These are phyloP conservation scores for Holotrichia oblita DNA, from an alignment of 1,140 invertebrate species.

Conservation along the genomic window DNA sequence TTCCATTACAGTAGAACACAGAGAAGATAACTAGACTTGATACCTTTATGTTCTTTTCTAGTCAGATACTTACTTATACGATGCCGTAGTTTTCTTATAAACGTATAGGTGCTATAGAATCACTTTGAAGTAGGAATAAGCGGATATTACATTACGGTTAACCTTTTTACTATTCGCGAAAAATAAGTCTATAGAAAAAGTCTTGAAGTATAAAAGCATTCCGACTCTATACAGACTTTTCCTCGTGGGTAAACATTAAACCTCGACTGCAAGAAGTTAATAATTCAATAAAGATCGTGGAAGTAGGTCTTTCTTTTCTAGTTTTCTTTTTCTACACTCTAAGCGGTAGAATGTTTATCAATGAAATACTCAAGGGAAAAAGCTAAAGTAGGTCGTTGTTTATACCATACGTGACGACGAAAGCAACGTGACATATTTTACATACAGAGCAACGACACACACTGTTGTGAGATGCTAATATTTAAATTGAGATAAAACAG, in stretches of 20 bases:
- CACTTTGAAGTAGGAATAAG: no score
- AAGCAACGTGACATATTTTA: background rate
- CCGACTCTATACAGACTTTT: background rate
- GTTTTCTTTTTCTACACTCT: background rate
- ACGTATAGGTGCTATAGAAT: no score
- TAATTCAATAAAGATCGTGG: background rate
- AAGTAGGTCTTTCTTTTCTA: background rate
- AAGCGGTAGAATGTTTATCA: background rate
- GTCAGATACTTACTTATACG: no score
- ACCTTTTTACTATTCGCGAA: no score
- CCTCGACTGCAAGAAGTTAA: background rate
- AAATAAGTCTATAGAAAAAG: background rate
- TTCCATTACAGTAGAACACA: no score
- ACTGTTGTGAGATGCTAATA: background rate
- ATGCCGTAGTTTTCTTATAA: no score
- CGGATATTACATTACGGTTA: no score
- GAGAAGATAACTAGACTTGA: no score
- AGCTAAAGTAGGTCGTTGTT: constrained; percentile 1
- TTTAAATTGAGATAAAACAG: background rate
- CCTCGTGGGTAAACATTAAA: background rate
- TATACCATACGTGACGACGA: background rate
- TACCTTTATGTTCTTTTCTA: no score
- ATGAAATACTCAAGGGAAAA: background rate
- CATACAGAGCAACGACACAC: background rate
- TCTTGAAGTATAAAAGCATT: background rate